Evolutionary conservation across 2,797 vertebrate species (phyloP).

Genomic region (Sebastes itinus): DNA sequence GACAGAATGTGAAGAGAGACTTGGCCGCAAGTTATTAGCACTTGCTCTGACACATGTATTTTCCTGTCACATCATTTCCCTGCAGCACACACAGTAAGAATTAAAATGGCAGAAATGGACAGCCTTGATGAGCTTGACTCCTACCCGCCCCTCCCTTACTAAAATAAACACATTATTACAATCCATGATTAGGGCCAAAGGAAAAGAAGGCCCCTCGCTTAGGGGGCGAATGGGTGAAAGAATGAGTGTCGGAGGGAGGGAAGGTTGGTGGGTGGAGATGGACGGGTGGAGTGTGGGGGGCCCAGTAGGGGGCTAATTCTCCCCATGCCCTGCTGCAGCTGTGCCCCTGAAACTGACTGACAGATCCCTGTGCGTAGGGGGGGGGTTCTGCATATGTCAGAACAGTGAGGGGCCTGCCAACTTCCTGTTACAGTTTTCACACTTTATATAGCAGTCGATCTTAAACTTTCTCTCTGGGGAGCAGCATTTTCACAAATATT

Average conservation of each 20-base stretch:
- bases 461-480: slow-evolving; percentile 48
- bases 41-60: slow-evolving; percentile 9
- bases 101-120: slow-evolving; percentile 79
- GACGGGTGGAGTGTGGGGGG: slow-evolving; percentile 83
- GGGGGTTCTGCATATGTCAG: slow-evolving; percentile 86
- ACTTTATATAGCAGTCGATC: slow-evolving; percentile 52
- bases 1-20: background rate
- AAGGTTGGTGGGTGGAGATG: slow-evolving; percentile 79
- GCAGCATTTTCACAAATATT: background rate
- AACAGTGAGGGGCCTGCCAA: slow-evolving; percentile 77
- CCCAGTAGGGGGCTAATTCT: slow-evolving; percentile 96
- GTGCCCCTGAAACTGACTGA: slow-evolving; percentile 93
- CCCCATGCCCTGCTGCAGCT: slow-evolving; percentile 94
- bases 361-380: slow-evolving; percentile 83
- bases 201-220: slow-evolving; percentile 82
- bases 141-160: slow-evolving; percentile 81
- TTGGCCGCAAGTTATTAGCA: background rate
- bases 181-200: slow-evolving; percentile 92
- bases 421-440: slow-evolving; percentile 67
- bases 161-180: slow-evolving; percentile 92
- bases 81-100: slow-evolving; percentile 43
- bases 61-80: slow-evolving; percentile 32
- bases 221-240: slow-evolving; percentile 79
- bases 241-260: slow-evolving; percentile 80
- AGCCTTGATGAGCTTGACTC: slow-evolving; percentile 59